These are phyloP conservation scores for Nixonia krombeini DNA, from an alignment of 1,140 invertebrate genomes.

Conservation along the genomic window DNA sequence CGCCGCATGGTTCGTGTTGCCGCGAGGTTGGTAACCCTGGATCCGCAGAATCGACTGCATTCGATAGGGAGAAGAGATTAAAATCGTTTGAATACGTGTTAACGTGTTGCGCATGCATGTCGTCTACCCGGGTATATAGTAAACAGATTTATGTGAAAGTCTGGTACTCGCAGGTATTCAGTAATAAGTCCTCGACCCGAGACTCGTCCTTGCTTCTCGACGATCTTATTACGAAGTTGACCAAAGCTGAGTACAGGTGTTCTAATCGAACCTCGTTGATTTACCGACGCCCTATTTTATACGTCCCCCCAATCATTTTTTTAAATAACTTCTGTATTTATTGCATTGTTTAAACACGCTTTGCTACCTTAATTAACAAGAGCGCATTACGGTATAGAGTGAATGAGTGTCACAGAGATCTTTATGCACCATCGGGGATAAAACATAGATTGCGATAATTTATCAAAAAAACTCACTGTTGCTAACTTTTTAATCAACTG, in stretches of 20 bases:
- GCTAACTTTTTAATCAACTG: no score
- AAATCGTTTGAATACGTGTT: conserved; percentile 53
- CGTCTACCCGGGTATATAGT: conserved; percentile 45
- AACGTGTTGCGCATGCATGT: conserved; percentile 54
- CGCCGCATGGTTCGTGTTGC: conserved; percentile 5
- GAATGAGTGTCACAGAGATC: no score
- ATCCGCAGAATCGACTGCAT: conserved; percentile 40
- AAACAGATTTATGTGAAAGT: conserved; percentile 50
- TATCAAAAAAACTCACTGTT: no score
- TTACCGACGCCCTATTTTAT: no score
- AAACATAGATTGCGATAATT: no score
- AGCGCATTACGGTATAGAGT: no score
- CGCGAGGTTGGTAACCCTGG: conserved; percentile 44
- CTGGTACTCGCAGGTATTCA: conserved; percentile 49
- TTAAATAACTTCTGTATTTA: no score
- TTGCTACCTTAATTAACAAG: no score
- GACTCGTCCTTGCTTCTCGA: conserved; percentile 51
- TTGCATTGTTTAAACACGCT: no score
- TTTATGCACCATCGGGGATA: no score
- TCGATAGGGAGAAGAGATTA: conserved; percentile 49
- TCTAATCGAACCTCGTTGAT: conserved; percentile 21
- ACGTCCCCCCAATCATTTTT: no score
- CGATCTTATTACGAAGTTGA: conserved; percentile 53
- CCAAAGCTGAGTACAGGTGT: conserved; percentile 50
- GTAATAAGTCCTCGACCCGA: conserved; percentile 53